A percentile compares a stretch with the other conserved stretches of the same genome.
These are phyloP conservation scores for Lymantria monacha DNA, from an alignment of 2,888 invertebrate species.

Conservation along the genomic window DNA sequence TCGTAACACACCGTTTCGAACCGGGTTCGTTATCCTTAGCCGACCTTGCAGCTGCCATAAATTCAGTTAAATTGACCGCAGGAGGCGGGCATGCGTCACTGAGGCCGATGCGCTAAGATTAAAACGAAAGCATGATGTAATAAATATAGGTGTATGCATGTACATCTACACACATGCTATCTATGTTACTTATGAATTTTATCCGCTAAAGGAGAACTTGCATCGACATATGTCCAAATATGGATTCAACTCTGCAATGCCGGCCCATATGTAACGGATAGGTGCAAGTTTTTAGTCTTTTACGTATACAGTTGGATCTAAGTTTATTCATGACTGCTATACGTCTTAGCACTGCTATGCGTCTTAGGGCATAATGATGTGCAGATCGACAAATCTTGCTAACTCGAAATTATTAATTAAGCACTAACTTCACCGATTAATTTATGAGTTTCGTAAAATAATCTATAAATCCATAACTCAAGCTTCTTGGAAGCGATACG, in stretches of 20 bases:
- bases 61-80: slow-evolving; percentile 73
- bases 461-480: too few relatives aligned
- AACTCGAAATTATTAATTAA: too few relatives aligned
- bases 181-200: slow-evolving; percentile 41
- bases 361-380: too few relatives aligned
- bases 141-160: slow-evolving; percentile 27
- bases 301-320: too few relatives aligned
- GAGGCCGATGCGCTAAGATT: slow-evolving; percentile 66
- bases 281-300: slow-evolving; percentile 55
- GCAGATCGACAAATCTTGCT: too few relatives aligned
- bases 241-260: slow-evolving; percentile 47
- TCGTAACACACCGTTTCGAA: slow-evolving; percentile 47
- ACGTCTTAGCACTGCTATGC: too few relatives aligned
- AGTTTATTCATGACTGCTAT: too few relatives aligned
- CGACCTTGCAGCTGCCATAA: slow-evolving; percentile 77
- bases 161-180: too few relatives aligned
- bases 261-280: slow-evolving; percentile 62
- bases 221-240: slow-evolving; percentile 45
- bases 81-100: slow-evolving; percentile 66
- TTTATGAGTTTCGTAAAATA: too few relatives aligned
- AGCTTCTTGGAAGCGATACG: too few relatives aligned
- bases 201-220: slow-evolving; percentile 53
- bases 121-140: slow-evolving; percentile 51
- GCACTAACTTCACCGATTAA: too few relatives aligned
- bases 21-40: slow-evolving; percentile 71